A percentile compares a stretch with the other conserved stretches of the same genome.
Evolutionary conservation across 2,797 vertebrate genomes (phyloP).

Genomic region (Glyptemys insculpta): DNA sequence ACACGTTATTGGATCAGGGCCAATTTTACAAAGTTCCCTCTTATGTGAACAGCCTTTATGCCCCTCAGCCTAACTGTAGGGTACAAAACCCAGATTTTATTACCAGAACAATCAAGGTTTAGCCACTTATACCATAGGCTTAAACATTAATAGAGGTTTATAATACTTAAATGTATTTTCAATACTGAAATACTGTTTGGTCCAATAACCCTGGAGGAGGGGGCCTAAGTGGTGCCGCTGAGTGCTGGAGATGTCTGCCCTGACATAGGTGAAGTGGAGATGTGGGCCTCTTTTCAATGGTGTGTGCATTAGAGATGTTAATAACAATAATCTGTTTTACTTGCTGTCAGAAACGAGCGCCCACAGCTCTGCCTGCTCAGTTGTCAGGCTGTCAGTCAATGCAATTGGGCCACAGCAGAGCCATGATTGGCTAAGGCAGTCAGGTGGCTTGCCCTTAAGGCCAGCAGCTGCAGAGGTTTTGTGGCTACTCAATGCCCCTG

Average conservation of each 20-base stretch:
- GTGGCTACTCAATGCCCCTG: background rate
- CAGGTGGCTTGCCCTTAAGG: too few relatives aligned
- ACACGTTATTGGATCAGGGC: background rate
- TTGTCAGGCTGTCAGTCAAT: too few relatives aligned
- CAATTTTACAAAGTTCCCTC: slow-evolving; percentile 31
- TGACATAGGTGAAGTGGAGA: background rate
- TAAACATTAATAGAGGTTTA: slow-evolving; percentile 9
- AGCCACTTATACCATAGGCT: background rate
- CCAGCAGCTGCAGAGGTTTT: background rate
- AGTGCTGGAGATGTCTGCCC: background rate
- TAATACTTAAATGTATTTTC: background rate
- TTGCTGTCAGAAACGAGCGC: too few relatives aligned
- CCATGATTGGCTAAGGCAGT: background rate
- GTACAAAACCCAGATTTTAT: slow-evolving; percentile 6
- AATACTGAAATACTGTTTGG: background rate
- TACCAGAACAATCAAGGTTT: background rate
- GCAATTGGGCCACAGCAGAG: too few relatives aligned
- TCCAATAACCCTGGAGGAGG: background rate
- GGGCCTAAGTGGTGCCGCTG: background rate
- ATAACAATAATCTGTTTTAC: too few relatives aligned
- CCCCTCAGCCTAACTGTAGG: background rate
- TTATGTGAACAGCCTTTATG: background rate
- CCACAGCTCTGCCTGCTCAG: too few relatives aligned
- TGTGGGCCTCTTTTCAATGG: background rate
- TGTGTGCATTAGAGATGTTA: background rate